These are phyloP conservation scores for Strix aluco DNA, from an alignment of 2,113 vertebrate species.

Conservation along the genomic window DNA sequence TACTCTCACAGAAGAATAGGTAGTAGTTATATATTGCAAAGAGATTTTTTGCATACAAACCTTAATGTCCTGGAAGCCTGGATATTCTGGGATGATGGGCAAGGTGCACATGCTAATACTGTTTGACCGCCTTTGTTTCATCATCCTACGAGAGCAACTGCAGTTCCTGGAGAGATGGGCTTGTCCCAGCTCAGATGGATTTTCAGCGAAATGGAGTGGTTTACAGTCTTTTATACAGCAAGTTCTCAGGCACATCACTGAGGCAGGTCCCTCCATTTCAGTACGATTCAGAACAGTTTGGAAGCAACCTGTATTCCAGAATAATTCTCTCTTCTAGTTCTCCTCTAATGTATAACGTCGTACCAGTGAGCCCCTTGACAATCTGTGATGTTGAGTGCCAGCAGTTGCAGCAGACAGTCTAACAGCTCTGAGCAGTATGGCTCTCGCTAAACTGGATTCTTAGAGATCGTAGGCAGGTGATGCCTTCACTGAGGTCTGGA, in stretches of 20 bases:
- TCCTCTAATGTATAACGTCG: background rate
- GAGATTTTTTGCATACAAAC: constrained; percentile 26
- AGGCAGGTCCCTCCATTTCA: background rate
- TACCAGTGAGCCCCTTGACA: background rate
- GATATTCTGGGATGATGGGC: constrained; percentile 71
- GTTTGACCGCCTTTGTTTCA: background rate
- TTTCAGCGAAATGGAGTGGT: background rate
- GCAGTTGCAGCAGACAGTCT: background rate
- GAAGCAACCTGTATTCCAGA: background rate
- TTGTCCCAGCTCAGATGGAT: background rate
- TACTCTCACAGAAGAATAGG: background rate
- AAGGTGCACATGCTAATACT: constrained; percentile 5
- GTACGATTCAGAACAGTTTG: background rate
- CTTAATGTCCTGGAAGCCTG: constrained; percentile 70
- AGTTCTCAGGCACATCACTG: background rate
- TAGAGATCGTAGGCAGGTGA: background rate
- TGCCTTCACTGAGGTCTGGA: background rate
- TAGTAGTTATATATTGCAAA: background rate
- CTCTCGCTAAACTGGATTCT: background rate
- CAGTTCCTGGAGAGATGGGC: background rate
- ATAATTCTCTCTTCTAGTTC: background rate
- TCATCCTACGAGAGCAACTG: background rate
- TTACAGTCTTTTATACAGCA: background rate
- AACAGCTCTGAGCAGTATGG: background rate
- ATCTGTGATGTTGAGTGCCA: background rate